Evolutionary conservation across 2,888 invertebrate species (phyloP), one percentile per base, ranked within the genome.

Genomic region (Ypsolopha scabrella): DNA sequence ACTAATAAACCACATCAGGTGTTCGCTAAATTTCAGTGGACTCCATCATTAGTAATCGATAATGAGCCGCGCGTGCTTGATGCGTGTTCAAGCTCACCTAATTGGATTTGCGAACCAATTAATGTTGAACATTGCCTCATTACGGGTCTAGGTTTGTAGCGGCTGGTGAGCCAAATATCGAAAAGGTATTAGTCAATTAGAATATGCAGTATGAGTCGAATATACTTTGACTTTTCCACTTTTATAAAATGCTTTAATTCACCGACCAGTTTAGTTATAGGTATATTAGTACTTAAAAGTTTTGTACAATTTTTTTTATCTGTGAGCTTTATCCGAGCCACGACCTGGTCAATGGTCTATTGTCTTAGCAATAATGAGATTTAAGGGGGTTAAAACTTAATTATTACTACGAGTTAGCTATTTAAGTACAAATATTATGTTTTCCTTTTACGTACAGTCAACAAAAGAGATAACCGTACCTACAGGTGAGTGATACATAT

Each of bases 41-140:
- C 14, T 37, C 66, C 63, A 65, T 76, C 77, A 80, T 81, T 82
- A 81, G 73, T 68, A 74, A 75, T 75, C 75, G 65, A 75, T 80
- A 81, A 82, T 82, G 78, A 77, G 71, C 57, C 56, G 67, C 60
- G 68, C 81, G 80, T 83, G 79, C 79, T 72, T 75, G 76, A 75
- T 76, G 72, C 76, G 70, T 73, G 73, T 67, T 67, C 68, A 60
- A 68, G 67, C 67, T 64, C 60, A 70, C 72, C 70, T 82, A 81
- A 83, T 85, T 83, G 81, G 80, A 82, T 85, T 75, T 78, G 77
- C 80, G 71, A 78, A 81, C 74, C 80, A 85, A 83, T 83, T 83
- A 80, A 78, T 79, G 76, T 65, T 70, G 70, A 74, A 75, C 75
- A 77, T 71, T 67, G 61, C 63, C 70, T 77, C 72, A 80, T 80